A percentile compares a stretch with the other conserved stretches of the same genome.
These are phyloP conservation scores for Fragum fragum DNA, from an alignment of 2,888 invertebrate genomes.

Conservation along the genomic window DNA sequence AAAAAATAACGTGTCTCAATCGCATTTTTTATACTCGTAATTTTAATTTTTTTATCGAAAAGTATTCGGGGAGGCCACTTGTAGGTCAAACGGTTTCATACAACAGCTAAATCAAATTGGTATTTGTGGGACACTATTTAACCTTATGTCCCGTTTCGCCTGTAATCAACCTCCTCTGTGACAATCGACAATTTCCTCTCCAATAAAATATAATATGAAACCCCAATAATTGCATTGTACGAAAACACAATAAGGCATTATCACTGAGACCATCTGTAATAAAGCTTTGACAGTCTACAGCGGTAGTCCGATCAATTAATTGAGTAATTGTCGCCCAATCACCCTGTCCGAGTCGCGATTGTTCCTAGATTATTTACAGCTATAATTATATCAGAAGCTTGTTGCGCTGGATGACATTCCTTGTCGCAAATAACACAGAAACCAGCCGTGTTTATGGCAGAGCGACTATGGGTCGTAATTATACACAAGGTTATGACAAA, in stretches of 20 bases:
- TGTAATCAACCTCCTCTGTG: neutral
- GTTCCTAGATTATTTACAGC: constrained; percentile 28
- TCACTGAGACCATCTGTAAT: constrained; percentile 4
- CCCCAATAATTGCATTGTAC: constrained; percentile 22
- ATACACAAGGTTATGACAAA: too few species aligned
- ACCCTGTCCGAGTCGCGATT: constrained; percentile 6
- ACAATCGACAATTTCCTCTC: constrained; percentile 21
- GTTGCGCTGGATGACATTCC: constrained; percentile 26
- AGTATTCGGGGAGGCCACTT: too few species aligned
- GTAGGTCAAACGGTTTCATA: too few species aligned
- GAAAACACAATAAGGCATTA: constrained; percentile 25
- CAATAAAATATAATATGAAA: constrained; percentile 26
- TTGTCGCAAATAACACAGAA: constrained; percentile 18
- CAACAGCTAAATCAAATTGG: neutral
- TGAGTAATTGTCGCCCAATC: constrained; percentile 23
- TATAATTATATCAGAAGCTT: constrained; percentile 26
- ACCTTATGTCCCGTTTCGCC: constrained; percentile 2
- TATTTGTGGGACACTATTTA: neutral
- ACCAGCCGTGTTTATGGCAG: neutral
- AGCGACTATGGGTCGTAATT: neutral
- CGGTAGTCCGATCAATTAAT: neutral
- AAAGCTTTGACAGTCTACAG: neutral
- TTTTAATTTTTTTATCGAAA: too few species aligned
- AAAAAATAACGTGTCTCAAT: too few species aligned
- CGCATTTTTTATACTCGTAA: too few species aligned